Percentiles rank a stretch among this genome's conserved stretches.
These are phyloP conservation scores for Romanogobio albipinnatus DNA, from an alignment of 2,113 vertebrate genomes.

Conservation along the genomic window DNA sequence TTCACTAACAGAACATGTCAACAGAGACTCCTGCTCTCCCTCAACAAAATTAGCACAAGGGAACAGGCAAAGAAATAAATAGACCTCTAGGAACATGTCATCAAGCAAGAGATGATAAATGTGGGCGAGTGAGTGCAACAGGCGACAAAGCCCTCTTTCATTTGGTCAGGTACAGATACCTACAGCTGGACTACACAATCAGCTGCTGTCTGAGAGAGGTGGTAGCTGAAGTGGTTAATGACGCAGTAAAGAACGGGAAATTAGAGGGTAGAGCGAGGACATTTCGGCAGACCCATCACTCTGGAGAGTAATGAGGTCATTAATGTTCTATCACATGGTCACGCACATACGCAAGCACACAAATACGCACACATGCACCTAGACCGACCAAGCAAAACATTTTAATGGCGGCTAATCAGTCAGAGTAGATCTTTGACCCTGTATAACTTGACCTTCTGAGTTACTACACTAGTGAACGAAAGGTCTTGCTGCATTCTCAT, in stretches of 20 bases:
- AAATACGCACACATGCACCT: conserved; percentile 4
- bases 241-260: conserved; percentile 51
- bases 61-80: conserved; percentile 36
- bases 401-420: conserved; percentile 40
- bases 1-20: conserved; percentile 1
- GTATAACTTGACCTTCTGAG: conserved; percentile 14
- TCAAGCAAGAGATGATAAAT: conserved; percentile 61
- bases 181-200: conserved; percentile 66
- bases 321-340: conserved; percentile 5
- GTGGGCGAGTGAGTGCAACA: conserved; percentile 49
- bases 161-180: conserved; percentile 59
- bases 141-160: conserved; percentile 68
- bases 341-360: background rate
- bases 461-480: conserved; percentile 27
- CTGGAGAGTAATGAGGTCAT: conserved; percentile 43
- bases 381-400: conserved; percentile 24
- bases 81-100: conserved; percentile 56
- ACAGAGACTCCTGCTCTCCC: background rate
- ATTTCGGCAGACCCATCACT: background rate
- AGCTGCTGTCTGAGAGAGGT: conserved; percentile 59
- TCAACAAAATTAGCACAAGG: conserved; percentile 44
- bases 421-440: conserved; percentile 28
- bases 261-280: conserved; percentile 56
- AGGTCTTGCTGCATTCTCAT: background rate
- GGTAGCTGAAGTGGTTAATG: conserved; percentile 29